phyloP scores from a whole-genome alignment of 92 coral and sea anemone genomes.

The Palythoa caribaeorum region DNA sequence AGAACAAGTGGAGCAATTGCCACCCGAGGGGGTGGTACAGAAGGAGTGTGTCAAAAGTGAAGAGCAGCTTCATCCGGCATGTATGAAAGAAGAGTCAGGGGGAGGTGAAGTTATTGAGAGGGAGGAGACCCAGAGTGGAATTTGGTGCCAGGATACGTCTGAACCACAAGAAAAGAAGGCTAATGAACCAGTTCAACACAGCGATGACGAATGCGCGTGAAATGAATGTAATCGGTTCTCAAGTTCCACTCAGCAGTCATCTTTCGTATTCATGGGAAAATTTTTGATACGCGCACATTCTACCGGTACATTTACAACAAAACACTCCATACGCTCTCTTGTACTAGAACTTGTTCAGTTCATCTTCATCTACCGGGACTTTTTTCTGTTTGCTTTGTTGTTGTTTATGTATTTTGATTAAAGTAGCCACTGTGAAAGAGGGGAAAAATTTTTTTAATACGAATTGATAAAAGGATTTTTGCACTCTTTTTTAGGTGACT shows the following conservation, averaged over 20 bases:
- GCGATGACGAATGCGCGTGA: background rate
- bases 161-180: background rate
- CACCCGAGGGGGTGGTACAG: background rate
- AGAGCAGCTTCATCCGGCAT: background rate
- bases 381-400: too few species aligned
- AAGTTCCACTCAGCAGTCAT: background rate
- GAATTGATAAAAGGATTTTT: too few species aligned
- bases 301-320: too few species aligned
- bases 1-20: background rate
- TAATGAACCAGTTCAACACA: background rate
- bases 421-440: too few species aligned
- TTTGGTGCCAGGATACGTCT: background rate
- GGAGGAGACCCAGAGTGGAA: slow-evolving; percentile 20
- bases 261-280: too few species aligned
- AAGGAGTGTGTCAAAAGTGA: background rate
- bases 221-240: background rate
- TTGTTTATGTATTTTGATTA: too few species aligned
- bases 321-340: too few species aligned
- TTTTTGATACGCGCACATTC: too few species aligned
- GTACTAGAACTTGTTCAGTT: too few species aligned
- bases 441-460: too few species aligned
- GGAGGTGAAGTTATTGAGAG: slow-evolving; percentile 9
- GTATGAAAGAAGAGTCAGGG: background rate
- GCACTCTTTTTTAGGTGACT: too few species aligned
- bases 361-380: too few species aligned